phyloP scores from a whole-genome alignment of 92 coral and sea anemone genomes.

The Plumapathes pennacea region DNA sequence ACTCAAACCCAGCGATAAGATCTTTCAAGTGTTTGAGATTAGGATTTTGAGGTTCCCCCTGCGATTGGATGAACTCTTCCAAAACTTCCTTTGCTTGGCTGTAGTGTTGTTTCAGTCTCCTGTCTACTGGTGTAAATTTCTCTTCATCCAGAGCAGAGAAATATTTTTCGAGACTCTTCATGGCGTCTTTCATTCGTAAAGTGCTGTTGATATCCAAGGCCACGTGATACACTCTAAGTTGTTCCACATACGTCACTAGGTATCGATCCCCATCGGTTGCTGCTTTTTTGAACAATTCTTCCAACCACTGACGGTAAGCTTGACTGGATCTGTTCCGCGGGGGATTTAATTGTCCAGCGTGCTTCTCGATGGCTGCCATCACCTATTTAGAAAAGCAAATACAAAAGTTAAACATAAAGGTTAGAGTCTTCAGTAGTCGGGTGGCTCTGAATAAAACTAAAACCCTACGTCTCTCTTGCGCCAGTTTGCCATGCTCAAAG shows the following conservation, averaged over 20 bases:
- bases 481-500: too few species aligned
- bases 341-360: too few species aligned
- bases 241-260: slow-evolving; percentile 82
- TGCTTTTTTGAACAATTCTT: slow-evolving; percentile 50
- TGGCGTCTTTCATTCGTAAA: slow-evolving; percentile 77
- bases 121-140: slow-evolving; percentile 47
- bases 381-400: too few species aligned
- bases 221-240: slow-evolving; percentile 71
- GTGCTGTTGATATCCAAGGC: slow-evolving; percentile 80
- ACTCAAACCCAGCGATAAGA: slow-evolving; percentile 21
- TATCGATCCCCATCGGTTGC: slow-evolving; percentile 56
- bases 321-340: slow-evolving; percentile 41
- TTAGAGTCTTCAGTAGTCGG: too few species aligned
- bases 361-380: too few species aligned
- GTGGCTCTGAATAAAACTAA: too few species aligned
- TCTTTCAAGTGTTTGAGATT: slow-evolving; percentile 59
- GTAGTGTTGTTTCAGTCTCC: slow-evolving; percentile 48
- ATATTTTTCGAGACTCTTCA: slow-evolving; percentile 40
- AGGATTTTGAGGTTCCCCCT: slow-evolving; percentile 78
- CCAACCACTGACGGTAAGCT: slow-evolving; percentile 86
- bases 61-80: slow-evolving; percentile 6
- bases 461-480: too few species aligned
- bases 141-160: slow-evolving; percentile 40
- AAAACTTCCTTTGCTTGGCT: slow-evolving; percentile 45
- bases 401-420: too few species aligned